Percentiles rank a stretch among this genome's conserved stretches.
Conservation (phyloP, 2,888 invertebrate species). For the Phengaris arion region DNA sequence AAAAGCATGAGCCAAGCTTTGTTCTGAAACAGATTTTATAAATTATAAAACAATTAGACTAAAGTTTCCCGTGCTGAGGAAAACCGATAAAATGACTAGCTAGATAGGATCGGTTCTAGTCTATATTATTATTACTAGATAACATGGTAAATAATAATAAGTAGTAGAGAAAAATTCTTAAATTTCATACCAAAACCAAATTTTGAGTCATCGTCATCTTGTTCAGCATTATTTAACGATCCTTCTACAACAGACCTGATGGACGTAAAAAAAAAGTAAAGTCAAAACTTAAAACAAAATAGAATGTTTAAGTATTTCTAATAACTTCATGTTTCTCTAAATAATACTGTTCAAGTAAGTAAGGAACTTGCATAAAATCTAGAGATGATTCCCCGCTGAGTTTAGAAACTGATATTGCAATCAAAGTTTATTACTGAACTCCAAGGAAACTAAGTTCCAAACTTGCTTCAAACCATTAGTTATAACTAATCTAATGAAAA, state of each 20-base stretch:
- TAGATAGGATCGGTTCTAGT: no score
- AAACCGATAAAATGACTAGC: no score
- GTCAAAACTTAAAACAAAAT: no score
- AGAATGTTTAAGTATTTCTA: background rate
- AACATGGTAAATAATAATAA: no score
- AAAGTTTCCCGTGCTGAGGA: no score
- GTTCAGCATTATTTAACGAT: background rate
- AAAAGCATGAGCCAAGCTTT: background rate
- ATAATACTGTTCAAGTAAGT: background rate
- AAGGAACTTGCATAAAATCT: slow-evolving; percentile 8
- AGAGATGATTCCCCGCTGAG: slow-evolving; percentile 8
- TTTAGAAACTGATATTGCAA: slow-evolving; percentile 16
- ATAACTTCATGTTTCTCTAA: background rate
- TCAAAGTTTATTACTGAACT: slow-evolving; percentile 16
- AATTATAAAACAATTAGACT: background rate
- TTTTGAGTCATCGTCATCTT: background rate
- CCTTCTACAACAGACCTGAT: background rate
- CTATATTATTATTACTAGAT: no score
- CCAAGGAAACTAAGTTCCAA: slow-evolving; percentile 3
- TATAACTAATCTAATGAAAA: slow-evolving; percentile 41
- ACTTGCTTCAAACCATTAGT: slow-evolving; percentile 30
- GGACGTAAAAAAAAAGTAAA: no score
- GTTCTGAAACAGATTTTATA: background rate
- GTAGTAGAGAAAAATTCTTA: no score
- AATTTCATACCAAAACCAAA: background rate